Percentiles rank a stretch among this genome's conserved stretches.
phyloP scores from a whole-genome alignment of 2,888 invertebrate species.

The Darwinula stevensoni region DNA sequence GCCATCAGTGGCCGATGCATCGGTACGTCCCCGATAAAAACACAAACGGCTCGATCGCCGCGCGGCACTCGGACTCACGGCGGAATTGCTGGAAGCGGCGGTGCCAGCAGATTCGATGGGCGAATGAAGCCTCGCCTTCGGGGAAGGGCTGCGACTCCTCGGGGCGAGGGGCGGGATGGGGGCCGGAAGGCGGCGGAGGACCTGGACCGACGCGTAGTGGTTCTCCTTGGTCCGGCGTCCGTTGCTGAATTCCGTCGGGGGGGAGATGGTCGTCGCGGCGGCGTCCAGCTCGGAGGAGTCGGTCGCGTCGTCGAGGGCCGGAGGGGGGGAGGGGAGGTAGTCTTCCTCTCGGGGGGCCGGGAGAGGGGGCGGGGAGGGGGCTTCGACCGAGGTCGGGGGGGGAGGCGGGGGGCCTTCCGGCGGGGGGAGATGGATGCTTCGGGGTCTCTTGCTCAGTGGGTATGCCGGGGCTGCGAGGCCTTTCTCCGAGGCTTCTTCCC shows the following conservation, averaged over 20 bases:
- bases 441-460: background rate
- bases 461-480: too few species aligned
- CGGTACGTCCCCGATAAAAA: too few species aligned
- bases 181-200: background rate
- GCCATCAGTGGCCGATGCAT: too few species aligned
- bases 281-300: conserved; percentile 1
- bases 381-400: conserved; percentile 14
- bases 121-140: too few species aligned
- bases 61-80: too few species aligned
- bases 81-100: too few species aligned
- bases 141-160: background rate
- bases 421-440: background rate
- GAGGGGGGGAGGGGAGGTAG: conserved; percentile 8
- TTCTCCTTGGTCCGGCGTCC: background rate
- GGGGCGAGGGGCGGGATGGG: background rate
- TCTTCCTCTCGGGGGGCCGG: conserved; percentile 8
- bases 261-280: conserved; percentile 8
- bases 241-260: background rate
- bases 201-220: background rate
- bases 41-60: too few species aligned
- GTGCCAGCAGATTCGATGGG: too few species aligned
- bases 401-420: conserved; percentile 12
- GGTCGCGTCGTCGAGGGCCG: background rate
- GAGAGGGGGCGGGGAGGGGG: conserved; percentile 6
- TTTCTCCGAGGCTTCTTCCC: too few species aligned